Base-by-base conservation (phyloP, 1,140 invertebrate species). In the Hesperophylax magnus region DNA sequence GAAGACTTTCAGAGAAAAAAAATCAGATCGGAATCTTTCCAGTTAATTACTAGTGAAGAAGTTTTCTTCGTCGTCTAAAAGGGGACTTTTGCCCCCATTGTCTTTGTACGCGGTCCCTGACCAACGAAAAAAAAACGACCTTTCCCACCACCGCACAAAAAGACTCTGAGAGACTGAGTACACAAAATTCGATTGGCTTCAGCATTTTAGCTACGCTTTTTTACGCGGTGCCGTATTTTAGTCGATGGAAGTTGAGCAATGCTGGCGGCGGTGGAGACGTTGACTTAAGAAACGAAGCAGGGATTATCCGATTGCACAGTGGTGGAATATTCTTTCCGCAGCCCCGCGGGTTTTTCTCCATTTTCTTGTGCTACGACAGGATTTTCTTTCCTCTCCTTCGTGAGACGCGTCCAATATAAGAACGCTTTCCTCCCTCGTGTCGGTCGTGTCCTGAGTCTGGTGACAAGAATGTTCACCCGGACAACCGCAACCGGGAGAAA, bases 41-140 rank as follows among this genome's bases (percentile, higher is more conserved):
- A 72, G 69, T 72, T 72, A 72, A 72, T 72, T 72, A 54, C 69
- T 47, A 72, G 52, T 72, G 69, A 72, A 72, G 56, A 72, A 72
- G 47, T 72, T 72, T 72, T 15, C 69, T 53, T 54, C 52, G 4
- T 24, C 11, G 20, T 52, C 52, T 53, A 31, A 53, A 24, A 27
- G 65, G 31, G 65, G n/a, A 39, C 65, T 15, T 69, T 39, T 69
- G 65, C 65, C 65, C 65, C 65, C 31, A 18, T 39, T 69, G 63
- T 47, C 24, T 69, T 34, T 69, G 31, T 69, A 8, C 39, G 39
- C 39, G 39, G 39, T 47, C 39, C 39, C 39, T 47, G 39, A 14
- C 39, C 39, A 47, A 47, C 11, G 11, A 47, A 47, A 47, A 11
- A 39, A 47, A 47, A 47, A 11, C 9, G 11, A 2, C 39, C 11